Percentiles rank a stretch among this genome's conserved stretches.
phyloP scores from a whole-genome alignment of 2,888 invertebrate species.

The Phortica okadai region DNA sequence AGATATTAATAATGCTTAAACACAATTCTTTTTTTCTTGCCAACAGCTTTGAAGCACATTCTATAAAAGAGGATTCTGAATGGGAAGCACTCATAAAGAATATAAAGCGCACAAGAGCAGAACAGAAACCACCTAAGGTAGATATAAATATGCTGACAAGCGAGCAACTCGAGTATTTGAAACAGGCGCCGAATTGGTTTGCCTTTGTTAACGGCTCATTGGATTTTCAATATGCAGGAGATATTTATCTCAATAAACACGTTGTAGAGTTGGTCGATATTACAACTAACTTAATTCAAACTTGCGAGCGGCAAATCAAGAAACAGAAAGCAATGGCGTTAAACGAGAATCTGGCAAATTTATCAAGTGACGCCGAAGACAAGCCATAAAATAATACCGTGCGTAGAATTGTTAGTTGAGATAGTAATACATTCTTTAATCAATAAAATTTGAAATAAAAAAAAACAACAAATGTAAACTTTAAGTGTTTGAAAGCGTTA shows the following conservation, averaged over 20 bases:
- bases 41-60: slow-evolving; percentile 80
- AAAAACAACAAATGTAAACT: neutral
- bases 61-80: slow-evolving; percentile 55
- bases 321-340: slow-evolving; percentile 36
- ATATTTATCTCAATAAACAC: slow-evolving; percentile 55
- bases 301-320: slow-evolving; percentile 46
- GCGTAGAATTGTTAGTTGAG: neutral
- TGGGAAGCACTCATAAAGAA: slow-evolving; percentile 53
- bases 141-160: slow-evolving; percentile 45
- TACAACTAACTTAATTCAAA: slow-evolving; percentile 51
- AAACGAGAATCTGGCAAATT: slow-evolving; percentile 48
- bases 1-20: too few relatives aligned
- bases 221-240: slow-evolving; percentile 58
- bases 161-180: slow-evolving; percentile 63
- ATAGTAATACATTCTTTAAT: too few relatives aligned
- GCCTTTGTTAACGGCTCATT: slow-evolving; percentile 60
- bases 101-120: slow-evolving; percentile 25
- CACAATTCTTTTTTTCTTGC: too few relatives aligned
- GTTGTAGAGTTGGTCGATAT: slow-evolving; percentile 55
- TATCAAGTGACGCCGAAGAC: neutral
- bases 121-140: slow-evolving; percentile 9
- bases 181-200: slow-evolving; percentile 57
- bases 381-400: neutral
- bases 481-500: neutral
- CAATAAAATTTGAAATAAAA: neutral